Evolutionary conservation across 53 echinoderm and acorn worm species (phyloP).

Genomic region (Paelopatides confundens): DNA sequence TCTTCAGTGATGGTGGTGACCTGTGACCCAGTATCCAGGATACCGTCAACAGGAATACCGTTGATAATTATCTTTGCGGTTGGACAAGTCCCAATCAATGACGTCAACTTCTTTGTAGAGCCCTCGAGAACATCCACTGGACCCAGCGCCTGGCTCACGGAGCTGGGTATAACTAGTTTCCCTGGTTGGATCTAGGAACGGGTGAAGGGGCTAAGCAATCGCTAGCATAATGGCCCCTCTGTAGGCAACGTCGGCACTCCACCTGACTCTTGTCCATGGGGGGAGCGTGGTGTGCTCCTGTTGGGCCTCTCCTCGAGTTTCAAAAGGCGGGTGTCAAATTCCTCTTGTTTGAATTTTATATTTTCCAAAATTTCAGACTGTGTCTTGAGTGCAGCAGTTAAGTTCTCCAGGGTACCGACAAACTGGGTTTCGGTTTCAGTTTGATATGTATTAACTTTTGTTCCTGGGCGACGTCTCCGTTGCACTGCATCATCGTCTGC

Average conservation of each 20-base stretch:
- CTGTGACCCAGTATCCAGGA: not conserved
- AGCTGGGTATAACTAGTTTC: slow-evolving; percentile 27
- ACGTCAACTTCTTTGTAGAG: not conserved
- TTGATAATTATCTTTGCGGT: not conserved
- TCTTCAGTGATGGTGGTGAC: not conserved
- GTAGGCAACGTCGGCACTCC: too few relatives aligned
- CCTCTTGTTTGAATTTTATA: too few relatives aligned
- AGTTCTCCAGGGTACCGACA: too few relatives aligned
- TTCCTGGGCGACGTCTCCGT: not conserved
- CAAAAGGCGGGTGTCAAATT: too few relatives aligned
- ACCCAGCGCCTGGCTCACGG: slow-evolving; percentile 49
- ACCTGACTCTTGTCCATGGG: too few relatives aligned
- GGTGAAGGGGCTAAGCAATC: slow-evolving; percentile 6
- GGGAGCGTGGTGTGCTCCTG: too few relatives aligned
- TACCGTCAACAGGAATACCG: not conserved
- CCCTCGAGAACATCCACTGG: not conserved
- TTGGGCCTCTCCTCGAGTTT: too few relatives aligned
- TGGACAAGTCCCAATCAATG: not conserved
- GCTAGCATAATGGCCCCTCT: slow-evolving; percentile 45
- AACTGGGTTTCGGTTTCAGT: not conserved
- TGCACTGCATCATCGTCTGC: not conserved
- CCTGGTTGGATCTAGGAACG: not conserved
- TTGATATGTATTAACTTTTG: not conserved
- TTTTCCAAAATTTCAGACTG: too few relatives aligned
- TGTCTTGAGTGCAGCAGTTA: too few relatives aligned